Percentiles rank a stretch among this genome's conserved stretches.
Evolutionary conservation across 2,888 invertebrate genomes (phyloP).

Genomic region (Capitulum mitella): DNA sequence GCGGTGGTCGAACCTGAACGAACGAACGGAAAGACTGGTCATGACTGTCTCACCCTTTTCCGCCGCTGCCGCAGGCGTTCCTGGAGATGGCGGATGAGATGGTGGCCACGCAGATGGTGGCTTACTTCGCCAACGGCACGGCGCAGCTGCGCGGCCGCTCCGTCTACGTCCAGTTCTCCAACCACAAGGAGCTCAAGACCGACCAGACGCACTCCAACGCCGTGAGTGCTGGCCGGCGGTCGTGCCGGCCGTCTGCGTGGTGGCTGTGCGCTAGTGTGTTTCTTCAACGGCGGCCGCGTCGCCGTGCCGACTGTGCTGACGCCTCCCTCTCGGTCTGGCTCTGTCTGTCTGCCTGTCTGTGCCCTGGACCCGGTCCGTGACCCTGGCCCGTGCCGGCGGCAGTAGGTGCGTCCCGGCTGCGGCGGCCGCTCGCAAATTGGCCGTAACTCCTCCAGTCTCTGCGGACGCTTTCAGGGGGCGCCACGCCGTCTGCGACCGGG

Average conservation of each 20-base stretch:
- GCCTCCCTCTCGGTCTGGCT: background rate
- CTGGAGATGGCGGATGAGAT: constrained; percentile 95
- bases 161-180: constrained; percentile 97
- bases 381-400: too few relatives aligned
- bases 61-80: constrained; percentile 66
- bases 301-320: too few relatives aligned
- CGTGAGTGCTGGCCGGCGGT: constrained; percentile 54
- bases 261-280: too few relatives aligned
- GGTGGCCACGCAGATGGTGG: constrained; percentile 89
- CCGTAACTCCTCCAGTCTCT: background rate
- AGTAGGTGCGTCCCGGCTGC: too few relatives aligned
- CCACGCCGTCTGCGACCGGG: background rate
- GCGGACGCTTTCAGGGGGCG: background rate
- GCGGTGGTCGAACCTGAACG: too few relatives aligned
- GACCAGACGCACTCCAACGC: constrained; percentile 90
- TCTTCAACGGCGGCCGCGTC: too few relatives aligned
- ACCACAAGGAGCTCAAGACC: constrained; percentile 96
- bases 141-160: constrained; percentile 90
- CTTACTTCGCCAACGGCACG: constrained; percentile 84
- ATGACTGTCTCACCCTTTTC: too few relatives aligned
- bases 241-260: too few relatives aligned
- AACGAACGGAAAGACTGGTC: too few relatives aligned
- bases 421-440: background rate
- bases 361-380: too few relatives aligned
- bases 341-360: background rate